These are phyloP conservation scores for Haliclystus octoradiatus DNA, from an alignment of 30 jellyfish, hydroid and myxozoan species.

Conservation along the genomic window DNA sequence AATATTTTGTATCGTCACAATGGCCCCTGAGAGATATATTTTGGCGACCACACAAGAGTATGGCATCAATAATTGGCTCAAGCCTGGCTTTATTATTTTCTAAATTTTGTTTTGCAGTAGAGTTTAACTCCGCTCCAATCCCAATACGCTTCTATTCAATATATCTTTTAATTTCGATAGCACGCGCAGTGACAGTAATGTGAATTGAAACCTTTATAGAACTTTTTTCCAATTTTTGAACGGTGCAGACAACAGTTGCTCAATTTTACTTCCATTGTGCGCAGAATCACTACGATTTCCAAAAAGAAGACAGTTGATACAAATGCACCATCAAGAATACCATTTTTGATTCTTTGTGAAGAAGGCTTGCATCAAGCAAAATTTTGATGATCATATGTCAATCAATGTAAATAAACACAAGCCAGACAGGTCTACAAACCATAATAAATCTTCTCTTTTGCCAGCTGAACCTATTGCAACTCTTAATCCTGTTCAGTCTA, in stretches of 20 bases:
- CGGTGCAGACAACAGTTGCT: conserved; percentile 11
- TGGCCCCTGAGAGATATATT: conserved; percentile 34
- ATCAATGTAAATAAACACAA: too few species aligned
- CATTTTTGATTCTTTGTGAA: too few species aligned
- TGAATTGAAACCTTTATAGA: neutral
- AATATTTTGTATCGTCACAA: neutral
- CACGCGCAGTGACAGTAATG: neutral
- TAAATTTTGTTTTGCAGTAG: neutral
- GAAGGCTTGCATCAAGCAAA: too few species aligned
- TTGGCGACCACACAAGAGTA: conserved; percentile 26
- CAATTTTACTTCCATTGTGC: conserved; percentile 6
- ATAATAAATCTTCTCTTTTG: too few species aligned
- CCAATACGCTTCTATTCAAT: neutral
- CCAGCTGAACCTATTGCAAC: too few species aligned
- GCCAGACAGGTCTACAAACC: too few species aligned
- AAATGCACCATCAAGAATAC: conserved; percentile 25
- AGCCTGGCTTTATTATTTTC: neutral
- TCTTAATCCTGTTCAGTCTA: too few species aligned
- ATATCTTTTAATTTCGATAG: neutral
- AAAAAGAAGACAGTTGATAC: conserved; percentile 22
- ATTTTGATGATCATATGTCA: too few species aligned
- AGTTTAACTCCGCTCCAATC: neutral
- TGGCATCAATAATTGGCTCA: conserved; percentile 31
- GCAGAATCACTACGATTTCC: conserved; percentile 4
- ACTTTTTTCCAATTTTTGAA: conserved; percentile 10